A percentile compares a stretch with the other conserved stretches of the same genome.
phyloP scores from a whole-genome alignment of 2,797 vertebrate species.

The Dromococcyx pavoninus region DNA sequence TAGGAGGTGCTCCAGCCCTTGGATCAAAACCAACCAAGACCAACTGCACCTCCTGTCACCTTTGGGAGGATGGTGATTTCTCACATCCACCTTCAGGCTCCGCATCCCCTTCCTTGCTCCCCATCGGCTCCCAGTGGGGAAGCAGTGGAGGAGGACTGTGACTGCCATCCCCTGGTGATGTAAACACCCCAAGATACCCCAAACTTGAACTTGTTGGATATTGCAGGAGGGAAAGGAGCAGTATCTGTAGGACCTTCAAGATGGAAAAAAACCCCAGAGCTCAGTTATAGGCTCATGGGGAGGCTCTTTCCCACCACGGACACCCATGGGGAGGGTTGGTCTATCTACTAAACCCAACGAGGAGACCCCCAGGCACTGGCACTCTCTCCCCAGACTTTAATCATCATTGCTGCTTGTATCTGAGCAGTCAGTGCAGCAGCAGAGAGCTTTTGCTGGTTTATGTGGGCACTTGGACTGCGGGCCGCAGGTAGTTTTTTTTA shows the following conservation, averaged over 20 bases:
- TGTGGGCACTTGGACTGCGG: neutral
- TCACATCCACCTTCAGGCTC: neutral
- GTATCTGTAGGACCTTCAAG: neutral
- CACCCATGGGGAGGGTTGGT: rapidly evolving
- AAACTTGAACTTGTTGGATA: rapidly evolving
- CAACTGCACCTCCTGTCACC: neutral
- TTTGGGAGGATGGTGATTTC: neutral
- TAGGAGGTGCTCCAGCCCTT: no score
- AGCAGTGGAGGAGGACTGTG: rapidly evolving
- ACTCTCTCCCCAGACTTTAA: rapidly evolving
- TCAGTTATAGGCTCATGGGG: neutral
- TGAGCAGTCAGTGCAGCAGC: neutral
- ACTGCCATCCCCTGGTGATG: neutral
- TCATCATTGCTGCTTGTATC: rapidly evolving
- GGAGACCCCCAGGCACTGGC: neutral
- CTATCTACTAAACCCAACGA: rapidly evolving
- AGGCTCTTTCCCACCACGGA: neutral
- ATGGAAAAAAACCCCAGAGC: neutral
- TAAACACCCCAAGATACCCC: neutral
- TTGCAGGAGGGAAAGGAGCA: neutral
- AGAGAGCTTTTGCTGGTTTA: neutral
- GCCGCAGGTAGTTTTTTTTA: neutral
- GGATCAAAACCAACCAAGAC: neutral
- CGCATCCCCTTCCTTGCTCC: rapidly evolving
- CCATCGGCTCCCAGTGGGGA: neutral